phyloP scores from a whole-genome alignment of 1,140 invertebrate genomes.

The Cecropterus lyciades region DNA sequence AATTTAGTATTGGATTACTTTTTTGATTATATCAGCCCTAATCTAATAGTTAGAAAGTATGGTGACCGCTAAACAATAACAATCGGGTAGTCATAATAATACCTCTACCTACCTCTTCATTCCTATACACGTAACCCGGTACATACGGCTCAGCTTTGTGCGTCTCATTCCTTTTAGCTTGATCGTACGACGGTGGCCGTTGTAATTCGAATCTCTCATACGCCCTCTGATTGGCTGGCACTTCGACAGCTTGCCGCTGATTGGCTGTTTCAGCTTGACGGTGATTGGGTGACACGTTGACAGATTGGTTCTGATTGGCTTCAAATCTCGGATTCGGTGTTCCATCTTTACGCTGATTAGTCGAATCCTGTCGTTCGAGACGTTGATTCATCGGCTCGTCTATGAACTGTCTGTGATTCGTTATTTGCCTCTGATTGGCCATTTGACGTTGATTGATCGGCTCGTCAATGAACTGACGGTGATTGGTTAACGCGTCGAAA shows the following conservation, averaged over 20 bases:
- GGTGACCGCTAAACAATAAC: too few relatives aligned
- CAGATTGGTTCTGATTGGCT: not conserved
- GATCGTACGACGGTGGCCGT: conserved; percentile 20
- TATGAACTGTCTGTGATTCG: not conserved
- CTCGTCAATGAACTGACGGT: not conserved
- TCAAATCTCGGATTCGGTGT: not conserved
- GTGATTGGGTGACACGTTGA: not conserved
- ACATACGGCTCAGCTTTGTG: conserved; percentile 42
- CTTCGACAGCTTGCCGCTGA: conserved; percentile 36
- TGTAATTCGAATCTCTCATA: conserved; percentile 36
- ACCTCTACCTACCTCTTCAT: conserved; percentile 59
- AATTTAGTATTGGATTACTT: too few relatives aligned
- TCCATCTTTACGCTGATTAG: not conserved
- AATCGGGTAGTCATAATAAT: too few relatives aligned
- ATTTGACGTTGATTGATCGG: conserved; percentile 14
- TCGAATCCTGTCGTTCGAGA: not conserved
- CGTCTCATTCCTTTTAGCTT: not conserved
- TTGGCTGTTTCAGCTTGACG: conserved; percentile 36
- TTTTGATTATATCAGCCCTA: too few relatives aligned
- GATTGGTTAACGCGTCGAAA: not conserved
- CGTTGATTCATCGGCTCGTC: not conserved
- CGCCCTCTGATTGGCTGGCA: conserved; percentile 27
- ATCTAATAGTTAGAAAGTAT: too few relatives aligned
- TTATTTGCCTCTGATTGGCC: conserved; percentile 4
- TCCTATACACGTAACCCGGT: conserved; percentile 50